Percentiles rank a stretch among this genome's conserved stretches.
phyloP scores from a whole-genome alignment of 2,888 invertebrate species.

The Mimumesa dahlbomi region DNA sequence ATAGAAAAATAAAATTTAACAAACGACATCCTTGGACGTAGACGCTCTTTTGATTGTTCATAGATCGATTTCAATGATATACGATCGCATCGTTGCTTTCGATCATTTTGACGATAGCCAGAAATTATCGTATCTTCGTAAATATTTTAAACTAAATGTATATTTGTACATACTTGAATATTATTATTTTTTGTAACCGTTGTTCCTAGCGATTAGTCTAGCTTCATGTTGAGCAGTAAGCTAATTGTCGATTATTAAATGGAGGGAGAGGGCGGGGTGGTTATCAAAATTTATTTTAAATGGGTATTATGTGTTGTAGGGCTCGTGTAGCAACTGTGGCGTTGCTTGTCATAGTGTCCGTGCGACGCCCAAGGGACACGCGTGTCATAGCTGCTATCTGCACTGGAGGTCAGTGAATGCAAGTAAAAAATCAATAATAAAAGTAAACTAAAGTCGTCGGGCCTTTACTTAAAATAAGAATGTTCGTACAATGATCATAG shows the following conservation, averaged over 20 bases:
- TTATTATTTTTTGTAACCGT: conserved; percentile 21
- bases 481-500: conserved; percentile 50
- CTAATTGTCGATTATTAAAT: conserved; percentile 9
- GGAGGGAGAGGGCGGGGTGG: conserved; percentile 51
- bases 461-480: conserved; percentile 39
- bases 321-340: conserved; percentile 86
- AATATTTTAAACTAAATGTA: conserved; percentile 7
- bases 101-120: conserved; percentile 24
- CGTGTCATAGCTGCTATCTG: conserved; percentile 92
- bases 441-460: conserved; percentile 14
- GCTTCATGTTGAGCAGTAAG: conserved; percentile 19
- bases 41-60: not conserved
- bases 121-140: conserved; percentile 12
- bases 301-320: conserved; percentile 80
- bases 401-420: conserved; percentile 89
- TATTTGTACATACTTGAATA: conserved; percentile 27
- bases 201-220: conserved; percentile 28
- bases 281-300: conserved; percentile 64
- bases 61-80: not conserved
- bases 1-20: not conserved
- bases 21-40: not conserved
- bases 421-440: conserved; percentile 60
- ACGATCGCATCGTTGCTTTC: conserved; percentile 8
- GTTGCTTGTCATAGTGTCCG: conserved; percentile 88
- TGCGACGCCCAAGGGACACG: conserved; percentile 88